Percentiles rank a stretch among this genome's conserved stretches.
These are phyloP conservation scores for Oriolus oriolus DNA, from an alignment of 2,113 vertebrate species.

Conservation along the genomic window DNA sequence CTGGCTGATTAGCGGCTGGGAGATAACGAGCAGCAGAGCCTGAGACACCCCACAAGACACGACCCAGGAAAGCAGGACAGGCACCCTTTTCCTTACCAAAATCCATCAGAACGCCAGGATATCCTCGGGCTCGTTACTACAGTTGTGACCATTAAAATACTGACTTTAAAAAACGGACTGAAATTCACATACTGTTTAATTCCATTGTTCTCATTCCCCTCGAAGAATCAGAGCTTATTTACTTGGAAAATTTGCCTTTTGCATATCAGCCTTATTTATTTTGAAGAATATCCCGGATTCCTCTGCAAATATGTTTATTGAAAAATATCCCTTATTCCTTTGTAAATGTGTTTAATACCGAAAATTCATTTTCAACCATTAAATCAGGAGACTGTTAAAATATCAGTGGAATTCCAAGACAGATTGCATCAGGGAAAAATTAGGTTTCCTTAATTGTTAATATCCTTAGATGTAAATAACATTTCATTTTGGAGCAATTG, in stretches of 20 bases:
- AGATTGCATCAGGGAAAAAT: slow-evolving; percentile 28
- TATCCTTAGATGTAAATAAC: slow-evolving; percentile 57
- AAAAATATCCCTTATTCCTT: background rate
- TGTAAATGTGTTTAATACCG: background rate
- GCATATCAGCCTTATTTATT: background rate
- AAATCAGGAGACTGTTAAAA: background rate
- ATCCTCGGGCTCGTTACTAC: accelerated
- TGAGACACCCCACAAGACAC: background rate
- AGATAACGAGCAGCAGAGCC: background rate
- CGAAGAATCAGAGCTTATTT: background rate
- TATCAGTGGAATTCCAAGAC: background rate
- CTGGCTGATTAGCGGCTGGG: background rate
- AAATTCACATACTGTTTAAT: accelerated
- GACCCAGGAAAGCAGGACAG: accelerated
- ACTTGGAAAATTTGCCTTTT: background rate
- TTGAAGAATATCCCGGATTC: background rate
- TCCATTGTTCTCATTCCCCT: background rate
- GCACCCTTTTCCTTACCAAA: background rate
- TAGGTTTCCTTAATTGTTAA: slow-evolving; percentile 46
- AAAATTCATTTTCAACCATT: slow-evolving; percentile 33
- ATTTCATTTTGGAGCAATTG: slow-evolving; percentile 38
- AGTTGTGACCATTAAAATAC: background rate
- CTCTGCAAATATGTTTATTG: background rate
- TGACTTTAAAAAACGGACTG: background rate
- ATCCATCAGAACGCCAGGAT: accelerated